Evolutionary conservation across 2,888 invertebrate genomes (phyloP).

Genomic region (Lasioglossum villosulum): DNA sequence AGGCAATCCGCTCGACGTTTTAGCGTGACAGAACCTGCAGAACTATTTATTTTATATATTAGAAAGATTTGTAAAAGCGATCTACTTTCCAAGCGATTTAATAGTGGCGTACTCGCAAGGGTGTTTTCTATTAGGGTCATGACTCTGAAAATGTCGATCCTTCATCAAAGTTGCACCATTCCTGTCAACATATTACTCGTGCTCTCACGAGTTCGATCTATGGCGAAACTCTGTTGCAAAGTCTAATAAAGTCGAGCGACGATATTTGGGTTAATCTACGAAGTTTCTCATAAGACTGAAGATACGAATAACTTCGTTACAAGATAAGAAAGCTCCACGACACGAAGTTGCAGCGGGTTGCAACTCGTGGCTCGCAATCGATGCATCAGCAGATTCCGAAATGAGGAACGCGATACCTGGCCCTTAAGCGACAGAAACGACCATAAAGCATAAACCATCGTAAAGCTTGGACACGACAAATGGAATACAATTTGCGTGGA

Average conservation of each 20-base stretch:
- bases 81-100: too few species aligned
- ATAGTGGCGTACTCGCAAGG: too few species aligned
- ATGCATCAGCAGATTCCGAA: constrained; percentile 1
- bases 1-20: too few species aligned
- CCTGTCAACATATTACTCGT: not conserved
- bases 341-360: not conserved
- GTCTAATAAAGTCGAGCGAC: not conserved
- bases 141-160: not conserved
- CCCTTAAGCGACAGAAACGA: not conserved
- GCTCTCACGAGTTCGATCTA: not conserved
- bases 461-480: not conserved
- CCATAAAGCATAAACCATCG: not conserved
- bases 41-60: too few species aligned
- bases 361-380: not conserved
- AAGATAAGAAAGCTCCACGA: not conserved
- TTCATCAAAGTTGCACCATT: not conserved
- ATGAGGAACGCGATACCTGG: not conserved
- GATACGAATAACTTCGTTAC: not conserved
- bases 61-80: too few species aligned
- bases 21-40: too few species aligned
- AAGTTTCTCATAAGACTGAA: not conserved
- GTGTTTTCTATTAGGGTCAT: too few species aligned
- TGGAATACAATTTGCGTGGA: not conserved
- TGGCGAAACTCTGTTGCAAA: not conserved
- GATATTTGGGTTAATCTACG: not conserved